Evolutionary conservation across 2,113 vertebrate genomes (phyloP).

Genomic region (Prietella phreatophila): DNA sequence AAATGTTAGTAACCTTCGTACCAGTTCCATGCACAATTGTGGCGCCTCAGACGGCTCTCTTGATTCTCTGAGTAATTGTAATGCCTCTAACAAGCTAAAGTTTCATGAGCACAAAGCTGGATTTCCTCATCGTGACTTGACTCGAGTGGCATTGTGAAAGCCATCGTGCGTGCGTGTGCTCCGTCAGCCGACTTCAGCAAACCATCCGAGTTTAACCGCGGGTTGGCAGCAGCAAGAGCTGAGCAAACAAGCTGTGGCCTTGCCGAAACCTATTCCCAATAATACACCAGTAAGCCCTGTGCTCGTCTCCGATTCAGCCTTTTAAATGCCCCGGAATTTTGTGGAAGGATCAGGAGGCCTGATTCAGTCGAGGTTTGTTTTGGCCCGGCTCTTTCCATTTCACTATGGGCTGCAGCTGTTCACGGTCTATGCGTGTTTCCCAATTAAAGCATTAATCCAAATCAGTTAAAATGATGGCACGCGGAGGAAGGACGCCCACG

Average conservation of each 20-base stretch:
- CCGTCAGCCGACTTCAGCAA: conserved; percentile 10
- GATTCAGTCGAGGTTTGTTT: conserved; percentile 71
- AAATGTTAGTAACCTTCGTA: background rate
- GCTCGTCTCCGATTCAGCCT: conserved; percentile 53
- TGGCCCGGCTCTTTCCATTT: conserved; percentile 61
- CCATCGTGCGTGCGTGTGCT: conserved; percentile 56
- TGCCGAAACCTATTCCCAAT: conserved; percentile 45
- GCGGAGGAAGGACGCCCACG: conserved; percentile 59
- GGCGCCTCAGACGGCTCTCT: conserved; percentile 72
- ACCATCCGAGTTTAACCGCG: conserved; percentile 42
- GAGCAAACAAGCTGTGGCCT: conserved; percentile 55
- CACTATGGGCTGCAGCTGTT: conserved; percentile 75
- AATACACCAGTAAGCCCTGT: conserved; percentile 56
- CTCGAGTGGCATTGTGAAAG: conserved; percentile 62
- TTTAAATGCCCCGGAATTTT: conserved; percentile 62
- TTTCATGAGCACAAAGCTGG: conserved; percentile 72
- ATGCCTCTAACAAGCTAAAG: conserved; percentile 80
- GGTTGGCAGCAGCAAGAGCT: conserved; percentile 57
- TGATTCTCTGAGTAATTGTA: conserved; percentile 68
- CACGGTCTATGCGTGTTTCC: conserved; percentile 70
- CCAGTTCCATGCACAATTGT: conserved; percentile 65
- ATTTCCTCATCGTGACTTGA: conserved; percentile 65
- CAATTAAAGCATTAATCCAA: conserved; percentile 82
- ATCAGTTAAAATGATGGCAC: conserved; percentile 73
- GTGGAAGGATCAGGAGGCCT: conserved; percentile 62